These are phyloP conservation scores for Drosophila lini DNA, from an alignment of 1,140 invertebrate species.

Conservation along the genomic window DNA sequence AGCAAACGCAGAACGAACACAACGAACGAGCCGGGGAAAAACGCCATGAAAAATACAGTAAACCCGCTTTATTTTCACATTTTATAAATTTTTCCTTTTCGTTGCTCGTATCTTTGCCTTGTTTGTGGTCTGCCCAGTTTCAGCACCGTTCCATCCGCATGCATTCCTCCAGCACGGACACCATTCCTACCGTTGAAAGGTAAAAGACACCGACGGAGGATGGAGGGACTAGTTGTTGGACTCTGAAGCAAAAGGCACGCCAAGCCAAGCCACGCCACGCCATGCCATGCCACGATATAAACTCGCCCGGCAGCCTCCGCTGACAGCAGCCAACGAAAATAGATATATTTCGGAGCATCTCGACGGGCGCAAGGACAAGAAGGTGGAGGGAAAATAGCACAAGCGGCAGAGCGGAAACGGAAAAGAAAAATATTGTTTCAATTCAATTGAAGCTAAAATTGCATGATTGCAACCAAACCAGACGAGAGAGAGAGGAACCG, in stretches of 20 bases:
- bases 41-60: conserved; percentile 37
- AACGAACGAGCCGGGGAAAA: conserved; percentile 12
- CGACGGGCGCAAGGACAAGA: not conserved
- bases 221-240: conserved; percentile 7
- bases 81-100: conserved; percentile 56
- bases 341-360: conserved; percentile 46
- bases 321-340: conserved; percentile 57
- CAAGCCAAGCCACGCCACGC: conserved; percentile 36
- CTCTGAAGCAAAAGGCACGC: conserved; percentile 49
- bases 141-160: conserved; percentile 7
- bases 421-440: conserved; percentile 80
- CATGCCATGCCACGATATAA: conserved; percentile 46
- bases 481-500: conserved; percentile 27
- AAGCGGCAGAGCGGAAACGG: conserved; percentile 73
- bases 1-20: conserved; percentile 9
- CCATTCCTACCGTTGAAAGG: conserved; percentile 42
- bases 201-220: conserved; percentile 30
- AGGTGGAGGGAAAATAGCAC: conserved; percentile 39
- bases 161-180: conserved; percentile 38
- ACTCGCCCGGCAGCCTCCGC: conserved; percentile 24
- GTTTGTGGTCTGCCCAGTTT: conserved; percentile 57
- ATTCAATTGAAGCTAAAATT: conserved; percentile 76
- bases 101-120: conserved; percentile 46
- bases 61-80: conserved; percentile 62
- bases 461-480: conserved; percentile 65